Evolutionary conservation across 2,888 invertebrate species (phyloP), one percentile per base, ranked within the genome.

Genomic region (Leucophenga montana): DNA sequence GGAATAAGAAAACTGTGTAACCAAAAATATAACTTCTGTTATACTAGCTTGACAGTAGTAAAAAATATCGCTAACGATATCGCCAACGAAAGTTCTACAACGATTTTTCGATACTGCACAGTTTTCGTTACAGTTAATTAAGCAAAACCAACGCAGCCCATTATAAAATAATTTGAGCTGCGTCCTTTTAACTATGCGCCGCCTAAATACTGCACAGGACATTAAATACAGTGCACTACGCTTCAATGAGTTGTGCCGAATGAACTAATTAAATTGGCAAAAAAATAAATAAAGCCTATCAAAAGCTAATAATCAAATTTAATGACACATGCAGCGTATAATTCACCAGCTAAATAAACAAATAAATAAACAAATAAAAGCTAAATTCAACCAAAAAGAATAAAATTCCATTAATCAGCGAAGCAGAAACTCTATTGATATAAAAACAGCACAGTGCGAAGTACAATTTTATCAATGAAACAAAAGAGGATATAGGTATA

Each of bases 281-380:
- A 39, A 62, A 44, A 18, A 20, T 44, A 46, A 13, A 62, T 62
- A 3, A 44, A 46, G 22, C 27, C n/a, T 57, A 57, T 27, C 57
- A 22, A 57, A 27, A 27, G 27, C 57, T 57, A 27, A 57, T 57
- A 57, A 57, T 57, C 57, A 57, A 57, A 27, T 57, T 57, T 57
- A 27, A 57, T 57, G 27, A 27, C n/a, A 57, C 27, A 22, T n/a
- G n/a, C 39, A 39, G 39, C 39, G 14, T 31, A 57, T 27, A 57
- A 57, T 57, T 22, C 27, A 22, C 9, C 14, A 27, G 2, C 18
- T 13, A 57, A 6, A 20, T 22, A 57, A 57, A 2, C n/a, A n/a
- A n/a, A n/a, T 22, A 33, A 33, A 33, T 33, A 48, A 18, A 50
- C 50, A 50, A 50, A 50, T 50, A 50, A 50, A 50, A n/a, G 18